Evolutionary conservation across 30 jellyfish, hydroid and myxozoan species (phyloP), one percentile per base, ranked within the genome.

Genomic region (Cassiopea xamachana): DNA sequence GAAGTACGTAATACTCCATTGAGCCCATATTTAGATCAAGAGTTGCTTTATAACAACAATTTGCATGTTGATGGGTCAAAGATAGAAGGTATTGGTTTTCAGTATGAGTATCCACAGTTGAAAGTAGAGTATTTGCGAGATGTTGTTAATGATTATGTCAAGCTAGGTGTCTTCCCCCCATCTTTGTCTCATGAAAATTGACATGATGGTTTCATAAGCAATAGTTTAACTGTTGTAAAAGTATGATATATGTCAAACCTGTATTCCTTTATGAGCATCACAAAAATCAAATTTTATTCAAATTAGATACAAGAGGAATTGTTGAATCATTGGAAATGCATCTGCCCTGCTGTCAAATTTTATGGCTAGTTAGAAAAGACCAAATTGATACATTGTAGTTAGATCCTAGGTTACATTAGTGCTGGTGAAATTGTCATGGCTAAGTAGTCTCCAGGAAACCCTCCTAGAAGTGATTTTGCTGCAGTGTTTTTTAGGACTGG

Each of bases 11-110:
- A 91, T 71, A 96, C 99, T 1, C 99, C 99, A 51, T 94, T 96
- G 69, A 88, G 97, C 71, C 99, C 99, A 3, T 92, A 96, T 74
- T 60, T 96, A 47, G 97, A 92, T 70, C 82, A 96, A 87, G 98
- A 94, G 87, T 73, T 94, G 73, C 96, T 94, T 45, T 91, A 94
- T 91, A 94, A 94, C 85, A 94, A 90, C 77, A 92, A 94, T 72
- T 75, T 94, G 46, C 89, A 87, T 82, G 51, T 94, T 19, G 93
- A 94, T 69, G 98, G 98, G 1, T 83, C 95, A 80, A 94, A 94
- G 84, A 86, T 94, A 49, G 98, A 94, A 87, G 64, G 77, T 17
- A 93, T 87, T 51, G 98, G 98, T 1, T 94, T 94, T 71, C 73
- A 74, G 17, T 94, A 94, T 68, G 87, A 93, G 69, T 60, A 94